These are phyloP conservation scores for Bruchidius siliquastri DNA, from an alignment of 2,888 invertebrate genomes.

Conservation along the genomic window DNA sequence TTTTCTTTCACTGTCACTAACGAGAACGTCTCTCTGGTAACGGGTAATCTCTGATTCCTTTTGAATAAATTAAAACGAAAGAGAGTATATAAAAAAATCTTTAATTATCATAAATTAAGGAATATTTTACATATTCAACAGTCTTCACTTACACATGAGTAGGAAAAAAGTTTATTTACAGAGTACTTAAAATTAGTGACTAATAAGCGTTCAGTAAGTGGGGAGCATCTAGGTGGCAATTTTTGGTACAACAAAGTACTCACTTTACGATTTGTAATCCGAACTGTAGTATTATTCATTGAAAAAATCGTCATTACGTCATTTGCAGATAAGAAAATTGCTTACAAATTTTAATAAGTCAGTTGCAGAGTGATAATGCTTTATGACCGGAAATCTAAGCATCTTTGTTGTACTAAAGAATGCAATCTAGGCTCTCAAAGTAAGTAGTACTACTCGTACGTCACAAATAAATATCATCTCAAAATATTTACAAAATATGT, in stretches of 20 bases:
- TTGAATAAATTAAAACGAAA: not conserved
- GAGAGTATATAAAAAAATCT: slow-evolving; percentile 22
- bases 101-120: slow-evolving; percentile 31
- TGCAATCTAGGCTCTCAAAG: not conserved
- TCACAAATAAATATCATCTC: slow-evolving; percentile 34
- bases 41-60: not conserved
- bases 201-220: slow-evolving; percentile 42
- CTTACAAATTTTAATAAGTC: too few relatives aligned
- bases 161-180: slow-evolving; percentile 33
- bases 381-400: too few relatives aligned
- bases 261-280: too few relatives aligned
- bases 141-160: slow-evolving; percentile 42
- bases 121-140: slow-evolving; percentile 42
- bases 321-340: too few relatives aligned
- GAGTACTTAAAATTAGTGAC: slow-evolving; percentile 43
- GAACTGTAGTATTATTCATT: too few relatives aligned
- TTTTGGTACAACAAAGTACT: slow-evolving; percentile 8
- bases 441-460: slow-evolving; percentile 26
- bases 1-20: not conserved
- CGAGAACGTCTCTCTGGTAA: not conserved
- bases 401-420: not conserved
- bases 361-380: too few relatives aligned
- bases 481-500: slow-evolving; percentile 40
- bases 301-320: too few relatives aligned
- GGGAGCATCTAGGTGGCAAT: not conserved